Base-by-base conservation (phyloP, 2,113 vertebrate species). In the Nesogale talazaci region DNA sequence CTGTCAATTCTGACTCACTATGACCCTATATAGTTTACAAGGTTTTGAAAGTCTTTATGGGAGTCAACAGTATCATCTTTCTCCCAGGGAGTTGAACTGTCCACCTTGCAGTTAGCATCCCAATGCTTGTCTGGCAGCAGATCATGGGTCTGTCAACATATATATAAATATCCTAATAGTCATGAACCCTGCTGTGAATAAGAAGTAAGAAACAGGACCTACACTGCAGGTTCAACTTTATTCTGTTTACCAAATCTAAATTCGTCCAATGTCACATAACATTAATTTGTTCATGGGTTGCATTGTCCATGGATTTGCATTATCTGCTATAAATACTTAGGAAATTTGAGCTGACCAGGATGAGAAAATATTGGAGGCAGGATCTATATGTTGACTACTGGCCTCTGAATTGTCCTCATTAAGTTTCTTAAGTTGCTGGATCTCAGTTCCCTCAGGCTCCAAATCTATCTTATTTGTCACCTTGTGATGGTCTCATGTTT, bases 81-180 rank as follows among this genome's bases (percentile, higher is more conserved):
- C 46, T 52, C 46, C 46, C 46, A 52, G 14, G 46, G 46, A 12
- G 10, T 52, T 52, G 46, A 52, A 52, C 46, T 52, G 46, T 10
- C 46, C 46, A 52, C 46, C 46, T 52, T 9, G 46, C 46, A 52
- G 46, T 52, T 52, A 52, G 46, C 46, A 52, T 12, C 14, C 6
- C 46, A 52, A 52, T 52, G 46, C 46, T 52, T 52, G 14, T 2
- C 46, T 52, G 46, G 6, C 46, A 52, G 46, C 46, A 52, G 5
- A 52, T 52, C 46, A 52, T 10, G 46, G 6, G 10, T 52, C 1
- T 52, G 17, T 69, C 72, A 94, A 27, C 15, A 63, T 22, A 56
- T 56, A 79, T 70, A 94, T 17, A 83, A 95, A 86, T 52, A 31
- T 17, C 86, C 4, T 65, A 22, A 92, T n/a, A 52, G 56, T 74